phyloP scores from a whole-genome alignment of 2,888 invertebrate species.

The Horisme vitalbata region DNA sequence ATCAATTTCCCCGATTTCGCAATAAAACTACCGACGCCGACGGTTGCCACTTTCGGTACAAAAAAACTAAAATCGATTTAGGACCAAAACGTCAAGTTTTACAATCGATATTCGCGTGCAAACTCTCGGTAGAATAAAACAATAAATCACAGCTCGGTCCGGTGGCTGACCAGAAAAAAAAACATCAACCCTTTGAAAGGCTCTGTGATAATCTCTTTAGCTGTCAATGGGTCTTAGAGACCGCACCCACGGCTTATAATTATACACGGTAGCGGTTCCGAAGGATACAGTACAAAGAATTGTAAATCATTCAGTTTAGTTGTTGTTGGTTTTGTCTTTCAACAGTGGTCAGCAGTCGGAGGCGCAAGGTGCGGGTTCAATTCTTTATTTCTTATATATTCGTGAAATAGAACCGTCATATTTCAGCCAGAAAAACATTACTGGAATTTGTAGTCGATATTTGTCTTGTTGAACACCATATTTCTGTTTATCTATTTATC shows the following conservation, averaged over 20 bases:
- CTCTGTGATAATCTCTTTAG: slow-evolving; percentile 39
- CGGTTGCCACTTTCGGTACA: too few species aligned
- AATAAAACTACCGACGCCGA: slow-evolving; percentile 5
- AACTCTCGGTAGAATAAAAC: slow-evolving; percentile 1
- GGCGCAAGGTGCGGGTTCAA: neutral
- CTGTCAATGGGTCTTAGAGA: slow-evolving; percentile 32
- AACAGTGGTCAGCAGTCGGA: too few species aligned
- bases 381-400: too few species aligned
- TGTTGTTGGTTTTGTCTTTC: neutral
- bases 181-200: slow-evolving; percentile 27
- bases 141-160: slow-evolving; percentile 15
- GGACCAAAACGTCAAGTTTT: slow-evolving; percentile 1
- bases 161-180: slow-evolving; percentile 24
- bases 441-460: too few species aligned
- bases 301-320: slow-evolving; percentile 20
- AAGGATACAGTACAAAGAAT: slow-evolving; percentile 18
- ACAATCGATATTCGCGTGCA: slow-evolving; percentile 12
- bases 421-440: too few species aligned
- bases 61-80: slow-evolving; percentile 6
- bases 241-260: slow-evolving; percentile 23
- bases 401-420: too few species aligned
- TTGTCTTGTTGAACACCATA: too few species aligned
- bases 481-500: too few species aligned
- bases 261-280: slow-evolving; percentile 24
- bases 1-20: neutral